Conservation (phyloP, 2,113 vertebrate genomes). For the Chloebia gouldiae region DNA sequence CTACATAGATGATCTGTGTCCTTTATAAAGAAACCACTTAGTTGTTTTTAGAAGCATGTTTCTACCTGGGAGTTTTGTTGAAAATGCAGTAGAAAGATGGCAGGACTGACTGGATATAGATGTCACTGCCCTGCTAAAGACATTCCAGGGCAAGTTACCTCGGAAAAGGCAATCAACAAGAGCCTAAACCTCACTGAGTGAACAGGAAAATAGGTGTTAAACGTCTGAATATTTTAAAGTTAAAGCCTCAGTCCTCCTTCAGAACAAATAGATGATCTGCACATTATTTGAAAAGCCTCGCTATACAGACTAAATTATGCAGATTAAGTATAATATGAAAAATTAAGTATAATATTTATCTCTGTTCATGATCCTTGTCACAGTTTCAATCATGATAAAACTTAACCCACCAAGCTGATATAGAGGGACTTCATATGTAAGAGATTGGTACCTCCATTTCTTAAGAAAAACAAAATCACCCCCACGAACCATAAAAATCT, state of each 20-base stretch:
- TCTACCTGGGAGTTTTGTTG: neutral
- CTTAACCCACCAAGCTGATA: neutral
- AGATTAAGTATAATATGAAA: neutral
- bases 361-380: neutral
- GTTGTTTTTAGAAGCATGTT: neutral
- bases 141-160: neutral
- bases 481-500: neutral
- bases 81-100: neutral
- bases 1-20: neutral
- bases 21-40: neutral
- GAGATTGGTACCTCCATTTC: neutral
- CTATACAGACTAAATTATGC: neutral
- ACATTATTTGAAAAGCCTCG: neutral
- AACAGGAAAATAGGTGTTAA: neutral
- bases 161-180: neutral
- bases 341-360: neutral
- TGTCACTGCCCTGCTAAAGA: neutral
- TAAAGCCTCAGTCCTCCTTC: neutral
- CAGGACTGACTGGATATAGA: neutral
- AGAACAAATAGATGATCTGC: neutral
- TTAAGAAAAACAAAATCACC: neutral
- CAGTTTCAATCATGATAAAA: neutral
- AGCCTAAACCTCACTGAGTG: neutral
- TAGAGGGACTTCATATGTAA: neutral
- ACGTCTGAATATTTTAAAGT: neutral